These are phyloP conservation scores for Phycodurus eques DNA, from an alignment of 2,113 vertebrate species.

Conservation along the genomic window DNA sequence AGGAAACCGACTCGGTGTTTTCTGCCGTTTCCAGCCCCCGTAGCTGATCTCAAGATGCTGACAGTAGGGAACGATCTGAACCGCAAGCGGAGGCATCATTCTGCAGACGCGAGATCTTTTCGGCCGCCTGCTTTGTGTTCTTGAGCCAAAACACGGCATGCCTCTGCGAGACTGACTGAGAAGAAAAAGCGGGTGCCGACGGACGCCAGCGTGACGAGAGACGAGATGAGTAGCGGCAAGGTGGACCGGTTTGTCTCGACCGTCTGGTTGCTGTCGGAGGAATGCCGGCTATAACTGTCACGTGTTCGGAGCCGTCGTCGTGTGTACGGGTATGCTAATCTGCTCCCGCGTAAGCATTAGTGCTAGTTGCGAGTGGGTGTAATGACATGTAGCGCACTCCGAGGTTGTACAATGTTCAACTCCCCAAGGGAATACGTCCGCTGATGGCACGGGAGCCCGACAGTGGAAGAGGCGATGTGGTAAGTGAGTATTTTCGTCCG, in stretches of 20 bases:
- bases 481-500: conserved; percentile 28
- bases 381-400: conserved; percentile 45
- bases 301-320: conserved; percentile 31
- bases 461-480: conserved; percentile 8
- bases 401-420: conserved; percentile 30
- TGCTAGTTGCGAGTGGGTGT: conserved; percentile 49
- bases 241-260: conserved; percentile 54
- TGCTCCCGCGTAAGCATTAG: conserved; percentile 20
- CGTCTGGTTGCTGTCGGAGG: conserved; percentile 35
- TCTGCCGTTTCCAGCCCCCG: no score
- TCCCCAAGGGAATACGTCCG: conserved; percentile 20
- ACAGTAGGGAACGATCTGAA: no score
- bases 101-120: neutral
- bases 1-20: no score
- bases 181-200: neutral
- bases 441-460: conserved; percentile 18
- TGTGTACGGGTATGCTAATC: conserved; percentile 8
- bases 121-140: neutral
- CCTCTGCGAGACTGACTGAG: neutral
- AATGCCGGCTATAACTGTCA: conserved; percentile 64
- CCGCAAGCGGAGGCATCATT: neutral
- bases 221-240: conserved; percentile 2
- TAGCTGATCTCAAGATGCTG: no score
- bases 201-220: neutral
- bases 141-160: neutral